Evolutionary conservation across 2,113 vertebrate genomes (phyloP).

Genomic region (Desmodus rotundus): DNA sequence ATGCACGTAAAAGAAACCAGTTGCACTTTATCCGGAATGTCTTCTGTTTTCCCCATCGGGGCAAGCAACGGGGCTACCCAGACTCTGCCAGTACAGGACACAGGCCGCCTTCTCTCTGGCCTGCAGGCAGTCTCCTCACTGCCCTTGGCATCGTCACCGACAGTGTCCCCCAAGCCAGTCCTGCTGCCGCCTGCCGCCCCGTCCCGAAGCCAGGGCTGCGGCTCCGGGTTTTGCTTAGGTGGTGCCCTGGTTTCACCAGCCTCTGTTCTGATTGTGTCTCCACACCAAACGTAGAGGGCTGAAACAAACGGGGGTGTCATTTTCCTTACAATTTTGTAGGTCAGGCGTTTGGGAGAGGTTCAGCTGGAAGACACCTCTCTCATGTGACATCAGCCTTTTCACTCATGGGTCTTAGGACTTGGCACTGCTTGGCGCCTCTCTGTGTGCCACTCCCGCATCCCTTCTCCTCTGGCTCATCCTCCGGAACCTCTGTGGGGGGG

Average conservation of each 20-base stretch:
- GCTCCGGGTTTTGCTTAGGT: neutral
- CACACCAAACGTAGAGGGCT: neutral
- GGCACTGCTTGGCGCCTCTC: neutral
- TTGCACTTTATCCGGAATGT: neutral
- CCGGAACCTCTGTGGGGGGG: neutral
- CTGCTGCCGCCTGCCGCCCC: neutral
- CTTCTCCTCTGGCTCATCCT: neutral
- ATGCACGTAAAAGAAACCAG: neutral
- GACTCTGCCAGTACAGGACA: neutral
- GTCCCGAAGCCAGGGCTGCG: neutral
- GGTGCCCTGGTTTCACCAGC: neutral
- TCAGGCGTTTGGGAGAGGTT: neutral
- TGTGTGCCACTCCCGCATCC: no score
- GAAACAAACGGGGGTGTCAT: neutral
- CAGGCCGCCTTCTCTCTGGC: neutral
- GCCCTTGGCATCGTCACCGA: no score
- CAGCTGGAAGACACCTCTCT: neutral
- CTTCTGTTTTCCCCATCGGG: neutral
- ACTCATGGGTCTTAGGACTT: neutral
- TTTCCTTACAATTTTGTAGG: neutral
- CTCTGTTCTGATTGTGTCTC: neutral
- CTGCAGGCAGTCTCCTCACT: neutral
- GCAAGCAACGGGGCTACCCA: neutral
- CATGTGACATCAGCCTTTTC: neutral
- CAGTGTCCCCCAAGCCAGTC: neutral